Evolutionary conservation across 2,888 invertebrate genomes (phyloP).

Genomic region (Acrobeloides nanus): DNA sequence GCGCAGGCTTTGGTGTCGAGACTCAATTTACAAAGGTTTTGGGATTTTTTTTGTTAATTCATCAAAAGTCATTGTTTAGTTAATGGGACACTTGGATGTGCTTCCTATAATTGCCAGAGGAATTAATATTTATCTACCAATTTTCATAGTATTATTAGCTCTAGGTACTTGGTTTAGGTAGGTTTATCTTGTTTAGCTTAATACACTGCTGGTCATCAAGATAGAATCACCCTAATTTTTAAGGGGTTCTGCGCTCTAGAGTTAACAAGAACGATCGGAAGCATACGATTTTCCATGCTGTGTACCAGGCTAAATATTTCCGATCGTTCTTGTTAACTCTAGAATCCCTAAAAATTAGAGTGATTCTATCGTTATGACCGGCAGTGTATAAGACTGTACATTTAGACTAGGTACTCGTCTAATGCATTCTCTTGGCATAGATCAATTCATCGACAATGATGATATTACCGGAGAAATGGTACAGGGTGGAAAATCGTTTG

Average conservation of each 20-base stretch:
- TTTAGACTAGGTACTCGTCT: constrained; percentile 83
- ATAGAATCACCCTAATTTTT: too few relatives aligned
- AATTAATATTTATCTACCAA: constrained; percentile 97
- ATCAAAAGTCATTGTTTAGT: constrained; percentile 55
- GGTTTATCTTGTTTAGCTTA: background rate
- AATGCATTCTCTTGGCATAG: constrained; percentile 82
- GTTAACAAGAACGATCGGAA: too few relatives aligned
- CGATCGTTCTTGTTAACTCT: too few relatives aligned
- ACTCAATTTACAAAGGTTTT: constrained; percentile 81
- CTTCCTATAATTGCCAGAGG: constrained; percentile 90
- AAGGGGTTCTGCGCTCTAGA: too few relatives aligned
- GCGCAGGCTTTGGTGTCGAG: constrained; percentile 58
- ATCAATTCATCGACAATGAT: constrained; percentile 80
- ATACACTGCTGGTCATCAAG: too few relatives aligned
- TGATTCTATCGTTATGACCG: too few relatives aligned
- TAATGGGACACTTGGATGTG: constrained; percentile 99
- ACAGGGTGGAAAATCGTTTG: constrained; percentile 83
- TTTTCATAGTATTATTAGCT: constrained; percentile 85
- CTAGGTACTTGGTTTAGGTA: constrained; percentile 65
- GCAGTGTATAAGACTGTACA: too few relatives aligned
- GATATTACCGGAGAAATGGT: constrained; percentile 84
- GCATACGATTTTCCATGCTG: background rate
- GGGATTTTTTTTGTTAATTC: background rate
- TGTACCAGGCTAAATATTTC: too few relatives aligned
- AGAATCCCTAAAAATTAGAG: too few relatives aligned